A percentile compares a stretch with the other conserved stretches of the same genome.
These are phyloP conservation scores for Cerceris ruficornis DNA, from an alignment of 2,888 invertebrate species.

Conservation along the genomic window DNA sequence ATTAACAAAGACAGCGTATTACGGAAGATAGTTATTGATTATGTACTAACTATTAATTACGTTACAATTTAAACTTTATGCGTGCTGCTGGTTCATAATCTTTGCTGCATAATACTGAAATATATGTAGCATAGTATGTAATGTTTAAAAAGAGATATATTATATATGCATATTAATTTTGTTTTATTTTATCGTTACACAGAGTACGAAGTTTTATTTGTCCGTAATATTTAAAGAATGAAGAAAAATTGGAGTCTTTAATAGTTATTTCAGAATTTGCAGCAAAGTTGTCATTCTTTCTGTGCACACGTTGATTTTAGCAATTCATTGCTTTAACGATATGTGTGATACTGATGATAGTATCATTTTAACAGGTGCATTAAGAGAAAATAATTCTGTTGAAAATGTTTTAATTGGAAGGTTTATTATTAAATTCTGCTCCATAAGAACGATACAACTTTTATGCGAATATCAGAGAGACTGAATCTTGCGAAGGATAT, in stretches of 20 bases:
- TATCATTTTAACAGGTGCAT: constrained; percentile 42
- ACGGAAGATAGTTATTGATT: constrained; percentile 64
- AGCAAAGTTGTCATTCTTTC: constrained; percentile 46
- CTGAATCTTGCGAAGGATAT: constrained; percentile 60
- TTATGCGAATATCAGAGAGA: constrained; percentile 63
- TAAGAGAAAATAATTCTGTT: constrained; percentile 21
- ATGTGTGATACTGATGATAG: constrained; percentile 34
- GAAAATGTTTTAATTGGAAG: constrained; percentile 24
- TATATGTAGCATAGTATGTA: constrained; percentile 42
- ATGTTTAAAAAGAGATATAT: not conserved
- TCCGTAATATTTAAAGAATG: constrained; percentile 32
- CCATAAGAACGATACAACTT: constrained; percentile 24
- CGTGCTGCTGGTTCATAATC: constrained; percentile 48
- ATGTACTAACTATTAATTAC: constrained; percentile 46
- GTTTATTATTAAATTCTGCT: constrained; percentile 10
- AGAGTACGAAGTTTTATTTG: constrained; percentile 16
- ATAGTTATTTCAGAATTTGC: constrained; percentile 56
- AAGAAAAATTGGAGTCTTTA: constrained; percentile 17
- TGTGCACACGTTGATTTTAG: constrained; percentile 45
- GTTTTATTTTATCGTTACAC: constrained; percentile 34
- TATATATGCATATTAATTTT: constrained; percentile 6
- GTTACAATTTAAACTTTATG: constrained; percentile 34
- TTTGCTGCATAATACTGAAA: constrained; percentile 65
- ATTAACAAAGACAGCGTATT: constrained; percentile 19
- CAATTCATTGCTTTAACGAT: constrained; percentile 48